Evolutionary conservation across 2,113 vertebrate species (phyloP).

Genomic region (Arvicanthis niloticus): DNA sequence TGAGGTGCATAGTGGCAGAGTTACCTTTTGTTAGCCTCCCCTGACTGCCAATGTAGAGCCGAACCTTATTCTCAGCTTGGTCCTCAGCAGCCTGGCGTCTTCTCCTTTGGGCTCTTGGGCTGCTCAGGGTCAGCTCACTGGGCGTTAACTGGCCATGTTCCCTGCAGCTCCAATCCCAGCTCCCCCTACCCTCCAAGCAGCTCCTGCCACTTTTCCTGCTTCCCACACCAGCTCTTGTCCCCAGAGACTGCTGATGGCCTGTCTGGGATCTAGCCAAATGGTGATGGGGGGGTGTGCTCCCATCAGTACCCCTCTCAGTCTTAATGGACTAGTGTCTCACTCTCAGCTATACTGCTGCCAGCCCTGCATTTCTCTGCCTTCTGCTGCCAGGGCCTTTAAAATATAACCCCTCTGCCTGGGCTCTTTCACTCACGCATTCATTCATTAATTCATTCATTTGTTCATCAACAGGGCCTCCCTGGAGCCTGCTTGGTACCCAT

Average conservation of each 20-base stretch:
- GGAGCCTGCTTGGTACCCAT: neutral
- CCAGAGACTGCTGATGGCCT: conserved; percentile 79
- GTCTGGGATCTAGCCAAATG: conserved; percentile 82
- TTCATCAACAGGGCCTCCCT: neutral
- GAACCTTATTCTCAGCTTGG: neutral
- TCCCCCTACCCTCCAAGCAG: conserved; percentile 60
- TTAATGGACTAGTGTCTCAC: conserved; percentile 77
- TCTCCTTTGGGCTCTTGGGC: neutral
- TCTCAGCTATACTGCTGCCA: conserved; percentile 11
- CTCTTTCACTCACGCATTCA: neutral
- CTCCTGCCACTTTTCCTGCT: conserved; percentile 77
- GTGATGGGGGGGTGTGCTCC: conserved; percentile 45
- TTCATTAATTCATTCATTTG: neutral
- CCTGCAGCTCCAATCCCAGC: neutral
- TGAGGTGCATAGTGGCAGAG: neutral
- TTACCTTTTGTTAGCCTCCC: neutral
- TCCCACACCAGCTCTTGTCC: conserved; percentile 75
- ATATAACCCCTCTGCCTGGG: neutral
- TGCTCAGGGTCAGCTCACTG: neutral
- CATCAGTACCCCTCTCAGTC: conserved; percentile 50
- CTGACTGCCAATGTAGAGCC: neutral
- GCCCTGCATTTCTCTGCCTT: neutral
- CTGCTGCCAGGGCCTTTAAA: neutral
- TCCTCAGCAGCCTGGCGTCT: neutral
- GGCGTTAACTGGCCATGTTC: conserved; percentile 58